Evolutionary conservation across 2,888 invertebrate genomes (phyloP).

Genomic region (Poecilobothrus nobilitatus): DNA sequence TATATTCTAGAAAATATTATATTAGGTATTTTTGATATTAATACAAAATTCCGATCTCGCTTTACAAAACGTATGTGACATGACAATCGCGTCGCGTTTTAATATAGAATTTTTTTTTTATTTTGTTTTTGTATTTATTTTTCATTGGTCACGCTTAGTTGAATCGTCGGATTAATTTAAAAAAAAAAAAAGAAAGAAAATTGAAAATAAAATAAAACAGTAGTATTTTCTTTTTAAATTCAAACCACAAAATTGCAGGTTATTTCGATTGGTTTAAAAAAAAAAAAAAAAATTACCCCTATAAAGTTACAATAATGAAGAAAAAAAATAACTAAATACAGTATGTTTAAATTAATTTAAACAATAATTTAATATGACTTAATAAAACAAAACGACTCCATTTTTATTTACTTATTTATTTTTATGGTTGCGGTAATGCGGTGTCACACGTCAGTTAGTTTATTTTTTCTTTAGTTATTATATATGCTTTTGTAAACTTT

Average conservation of each 20-base stretch:
- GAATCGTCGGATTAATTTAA: neutral
- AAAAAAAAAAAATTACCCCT: neutral
- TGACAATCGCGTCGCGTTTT: neutral
- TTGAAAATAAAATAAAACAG: neutral
- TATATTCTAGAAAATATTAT: too few relatives aligned
- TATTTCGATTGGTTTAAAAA: neutral
- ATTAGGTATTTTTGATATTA: too few relatives aligned
- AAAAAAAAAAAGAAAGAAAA: too few relatives aligned
- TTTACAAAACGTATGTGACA: neutral
- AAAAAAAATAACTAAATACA: too few relatives aligned
- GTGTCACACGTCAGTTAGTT: neutral
- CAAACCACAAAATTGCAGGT: neutral
- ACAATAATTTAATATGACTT: neutral
- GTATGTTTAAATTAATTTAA: neutral
- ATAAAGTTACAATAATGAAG: neutral
- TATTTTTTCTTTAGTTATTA: neutral
- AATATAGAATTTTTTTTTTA: neutral
- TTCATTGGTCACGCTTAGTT: slow-evolving; percentile 1
- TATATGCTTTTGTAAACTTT: too few relatives aligned
- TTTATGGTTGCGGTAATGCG: neutral
- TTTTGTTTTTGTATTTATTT: neutral
- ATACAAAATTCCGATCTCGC: too few relatives aligned
- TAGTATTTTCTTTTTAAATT: neutral
- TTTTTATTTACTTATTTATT: neutral
- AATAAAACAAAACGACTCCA: slow-evolving; percentile 6